phyloP scores from a whole-genome alignment of 1,140 invertebrate species.

The Maniola jurtina region DNA sequence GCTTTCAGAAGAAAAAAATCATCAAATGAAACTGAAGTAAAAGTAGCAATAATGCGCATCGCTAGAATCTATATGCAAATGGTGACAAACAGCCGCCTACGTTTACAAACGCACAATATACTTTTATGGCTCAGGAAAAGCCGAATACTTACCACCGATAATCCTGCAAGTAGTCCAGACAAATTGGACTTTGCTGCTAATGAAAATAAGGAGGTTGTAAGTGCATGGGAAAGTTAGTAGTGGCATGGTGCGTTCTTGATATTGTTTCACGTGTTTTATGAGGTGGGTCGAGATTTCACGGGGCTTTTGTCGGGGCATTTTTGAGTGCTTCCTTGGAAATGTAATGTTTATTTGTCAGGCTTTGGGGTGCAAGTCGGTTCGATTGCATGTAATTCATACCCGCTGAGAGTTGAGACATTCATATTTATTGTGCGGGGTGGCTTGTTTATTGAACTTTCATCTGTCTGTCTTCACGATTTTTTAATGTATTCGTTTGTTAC shows the following conservation, averaged over 20 bases:
- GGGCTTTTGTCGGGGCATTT: slow-evolving; percentile 61
- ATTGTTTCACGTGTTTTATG: slow-evolving; percentile 78
- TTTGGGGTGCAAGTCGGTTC: slow-evolving; percentile 44
- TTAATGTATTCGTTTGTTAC: background rate
- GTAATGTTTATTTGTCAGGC: slow-evolving; percentile 50
- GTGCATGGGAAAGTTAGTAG: slow-evolving; percentile 16
- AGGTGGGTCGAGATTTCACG: slow-evolving; percentile 74
- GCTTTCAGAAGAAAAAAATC: too few relatives aligned
- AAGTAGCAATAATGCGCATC: too few relatives aligned
- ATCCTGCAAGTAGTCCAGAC: background rate
- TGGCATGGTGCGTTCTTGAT: slow-evolving; percentile 56
- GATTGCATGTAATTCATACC: slow-evolving; percentile 55
- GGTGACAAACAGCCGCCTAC: slow-evolving; percentile 71
- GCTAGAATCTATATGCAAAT: slow-evolving; percentile 68
- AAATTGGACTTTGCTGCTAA: slow-evolving; percentile 35
- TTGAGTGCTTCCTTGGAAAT: slow-evolving; percentile 61
- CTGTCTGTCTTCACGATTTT: slow-evolving; percentile 8
- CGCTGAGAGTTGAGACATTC: slow-evolving; percentile 45
- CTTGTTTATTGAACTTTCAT: slow-evolving; percentile 48
- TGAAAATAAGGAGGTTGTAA: slow-evolving; percentile 24
- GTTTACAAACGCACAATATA: slow-evolving; percentile 76
- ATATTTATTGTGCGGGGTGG: slow-evolving; percentile 47
- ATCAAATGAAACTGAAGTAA: too few relatives aligned
- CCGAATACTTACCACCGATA: slow-evolving; percentile 46
- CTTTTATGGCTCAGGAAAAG: slow-evolving; percentile 74